phyloP scores from a whole-genome alignment of 2,888 invertebrate species.

The Caenorhabditis sp. region DNA sequence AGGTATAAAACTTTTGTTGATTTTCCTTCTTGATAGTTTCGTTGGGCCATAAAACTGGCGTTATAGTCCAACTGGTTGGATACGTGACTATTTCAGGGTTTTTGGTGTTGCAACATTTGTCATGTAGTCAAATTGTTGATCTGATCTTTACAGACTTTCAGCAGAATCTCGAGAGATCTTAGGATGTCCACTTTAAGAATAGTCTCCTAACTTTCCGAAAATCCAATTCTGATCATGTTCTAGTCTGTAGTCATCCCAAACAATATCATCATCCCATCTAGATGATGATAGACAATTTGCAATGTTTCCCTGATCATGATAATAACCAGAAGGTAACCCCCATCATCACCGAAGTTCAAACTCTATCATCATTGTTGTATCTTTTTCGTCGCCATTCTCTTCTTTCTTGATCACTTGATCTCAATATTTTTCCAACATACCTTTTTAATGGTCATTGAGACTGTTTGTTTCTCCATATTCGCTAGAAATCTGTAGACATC shows the following conservation, averaged over 20 bases:
- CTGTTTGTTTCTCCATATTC: slow-evolving; percentile 4
- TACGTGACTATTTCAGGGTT: not conserved
- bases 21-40: not conserved
- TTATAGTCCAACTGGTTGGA: not conserved
- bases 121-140: too few species aligned
- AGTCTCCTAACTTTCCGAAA: too few species aligned
- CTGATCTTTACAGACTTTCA: too few species aligned
- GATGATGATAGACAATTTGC: not conserved
- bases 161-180: too few species aligned
- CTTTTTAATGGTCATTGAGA: slow-evolving; percentile 8
- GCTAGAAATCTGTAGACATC: slow-evolving; percentile 19
- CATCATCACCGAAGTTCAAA: slow-evolving; percentile 1
- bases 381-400: slow-evolving; percentile 24
- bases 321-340: not conserved
- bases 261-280: not conserved
- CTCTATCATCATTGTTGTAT: slow-evolving; percentile 10
- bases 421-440: not conserved
- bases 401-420: slow-evolving; percentile 36
- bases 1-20: not conserved
- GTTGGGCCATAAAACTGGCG: not conserved
- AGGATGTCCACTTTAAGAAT: too few species aligned
- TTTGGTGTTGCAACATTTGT: too few species aligned
- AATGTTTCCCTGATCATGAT: slow-evolving; percentile 5
- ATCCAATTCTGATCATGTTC: too few species aligned
- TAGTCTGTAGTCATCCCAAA: not conserved